Evolutionary conservation across 2,797 vertebrate genomes (phyloP), one percentile per base, ranked within the genome.

Genomic region (Aulostomus chinensis): DNA sequence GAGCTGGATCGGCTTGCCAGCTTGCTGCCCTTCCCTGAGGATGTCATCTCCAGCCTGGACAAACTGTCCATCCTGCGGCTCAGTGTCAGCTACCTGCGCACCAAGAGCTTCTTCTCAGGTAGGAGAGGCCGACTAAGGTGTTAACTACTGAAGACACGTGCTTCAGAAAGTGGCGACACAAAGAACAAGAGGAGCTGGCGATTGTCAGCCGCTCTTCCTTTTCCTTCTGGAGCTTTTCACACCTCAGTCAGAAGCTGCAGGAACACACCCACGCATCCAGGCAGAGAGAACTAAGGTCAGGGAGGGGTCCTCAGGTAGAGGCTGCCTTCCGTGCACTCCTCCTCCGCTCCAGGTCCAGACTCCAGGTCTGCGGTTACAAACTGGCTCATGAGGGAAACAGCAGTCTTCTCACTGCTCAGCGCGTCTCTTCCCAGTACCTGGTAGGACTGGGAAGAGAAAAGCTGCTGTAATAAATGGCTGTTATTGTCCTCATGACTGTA

Each of bases 21-120:
- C 62, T 76, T 90, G 37, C 76, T 89, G 63, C 88, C 90, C 7
- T 86, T 92, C 82, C 43, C 88, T 0, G 67, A 81, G 1, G 89
- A 92, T 11, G 81, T 89, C 47, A 31, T 83, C 55, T 77, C 90
- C 21, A 84, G 85, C 2, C 81, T 90, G 78, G 89, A 92, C 72
- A 90, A 92, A 28, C 85, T 91, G 4, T 90, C 90, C 38, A 86
- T 91, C 56, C 75, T 88, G 15, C 62, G 86, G 33, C 81, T 89
- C 22, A 84, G 81, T 22, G 87, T 91, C 45, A 83, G 81, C 69
- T 89, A 83, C 74, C 87, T 91, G 3, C 73, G 86, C 2, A 78
- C 79, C 65, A 79, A 84, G 74, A 83, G 60, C 73, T 88, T 89
- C 86, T 86, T 89, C 69, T 73, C 74, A n/a, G 83, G 89, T 91